Conservation (phyloP, 1,140 invertebrate species). For the Sycophila sp. region DNA sequence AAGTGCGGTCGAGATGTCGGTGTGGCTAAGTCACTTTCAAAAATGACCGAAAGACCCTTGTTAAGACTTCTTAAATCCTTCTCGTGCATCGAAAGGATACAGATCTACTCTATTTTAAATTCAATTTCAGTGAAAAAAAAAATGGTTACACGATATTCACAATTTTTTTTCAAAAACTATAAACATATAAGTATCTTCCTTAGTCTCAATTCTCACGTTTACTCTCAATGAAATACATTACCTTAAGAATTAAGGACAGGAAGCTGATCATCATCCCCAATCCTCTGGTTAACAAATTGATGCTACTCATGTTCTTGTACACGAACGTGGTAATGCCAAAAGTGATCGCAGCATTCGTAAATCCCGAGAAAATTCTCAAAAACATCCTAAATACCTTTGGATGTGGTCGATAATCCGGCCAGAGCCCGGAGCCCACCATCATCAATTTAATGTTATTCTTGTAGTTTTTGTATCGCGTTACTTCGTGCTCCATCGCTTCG, state of each 20-base stretch:
- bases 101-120: background rate
- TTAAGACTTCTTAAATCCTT: background rate
- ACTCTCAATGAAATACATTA: too few relatives aligned
- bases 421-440: conserved; percentile 3
- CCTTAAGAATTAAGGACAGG: conserved; percentile 40
- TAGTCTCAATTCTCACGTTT: too few relatives aligned
- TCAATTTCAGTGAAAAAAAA: background rate
- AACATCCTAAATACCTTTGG: background rate
- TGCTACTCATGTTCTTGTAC: conserved; percentile 20
- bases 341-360: background rate
- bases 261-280: conserved; percentile 40
- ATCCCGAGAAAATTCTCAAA: background rate
- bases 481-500: background rate
- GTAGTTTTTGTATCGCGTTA: background rate
- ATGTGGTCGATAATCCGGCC: conserved; percentile 1
- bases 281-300: conserved; percentile 38
- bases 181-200: too few relatives aligned
- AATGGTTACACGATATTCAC: background rate
- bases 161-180: too few relatives aligned
- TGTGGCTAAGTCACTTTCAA: background rate
- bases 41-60: background rate
- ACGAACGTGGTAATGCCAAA: conserved; percentile 34
- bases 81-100: background rate
- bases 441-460: background rate
- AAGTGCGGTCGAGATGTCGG: background rate